Base-by-base conservation (phyloP, 2,797 vertebrate genomes). In the Loriculus beryllinus region DNA sequence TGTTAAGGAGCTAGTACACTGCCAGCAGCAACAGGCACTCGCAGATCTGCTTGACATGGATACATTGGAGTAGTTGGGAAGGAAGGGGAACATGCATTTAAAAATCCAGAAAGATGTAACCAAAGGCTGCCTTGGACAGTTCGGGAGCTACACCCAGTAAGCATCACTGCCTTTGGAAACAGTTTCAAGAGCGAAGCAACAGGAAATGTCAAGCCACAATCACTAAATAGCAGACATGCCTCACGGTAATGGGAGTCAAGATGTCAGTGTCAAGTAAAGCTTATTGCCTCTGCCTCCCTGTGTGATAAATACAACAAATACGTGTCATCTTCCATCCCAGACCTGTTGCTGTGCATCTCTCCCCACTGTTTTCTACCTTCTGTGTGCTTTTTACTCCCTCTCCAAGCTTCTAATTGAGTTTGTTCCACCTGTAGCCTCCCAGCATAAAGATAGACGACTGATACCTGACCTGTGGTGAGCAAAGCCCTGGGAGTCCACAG, bases 121-220 rank as follows among this genome's bases (percentile, higher is more conserved):
- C 23, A 68, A 77, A 89, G 25, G 29, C 47, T 88, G 72, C 33
- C 62, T 69, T 29, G 31, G 49, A 35, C 59, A 59, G n/a, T 18
- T 21, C 7, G 10, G 62, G 67, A 96, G 51, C 75, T 81, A 7
- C 43, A 40, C 33, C 37, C 75, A 37, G 19, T 2, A 26, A 62
- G 68, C 31, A 10, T 60, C 48, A 45, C 59, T 62, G 74, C 52
- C 81, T 74, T 68, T 67, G 85, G 69, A 92, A 86, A 82, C 16
- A 20, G 52, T n/a, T 86, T 80, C 35, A 49, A 89, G 64, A 79
- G 85, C n/a, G 83, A 74, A 94, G 42, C 81, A 90, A 82, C 25
- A 88, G 86, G 86, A 96, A 96, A 92, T 47, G 64, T 60, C 69
- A 79, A 64, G 48, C 54, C 52, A 51, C 74, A 88, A 82, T 90